Evolutionary conservation across 2,797 vertebrate genomes (phyloP), one percentile per base, ranked within the genome.

Genomic region (Eospalax fontanierii): DNA sequence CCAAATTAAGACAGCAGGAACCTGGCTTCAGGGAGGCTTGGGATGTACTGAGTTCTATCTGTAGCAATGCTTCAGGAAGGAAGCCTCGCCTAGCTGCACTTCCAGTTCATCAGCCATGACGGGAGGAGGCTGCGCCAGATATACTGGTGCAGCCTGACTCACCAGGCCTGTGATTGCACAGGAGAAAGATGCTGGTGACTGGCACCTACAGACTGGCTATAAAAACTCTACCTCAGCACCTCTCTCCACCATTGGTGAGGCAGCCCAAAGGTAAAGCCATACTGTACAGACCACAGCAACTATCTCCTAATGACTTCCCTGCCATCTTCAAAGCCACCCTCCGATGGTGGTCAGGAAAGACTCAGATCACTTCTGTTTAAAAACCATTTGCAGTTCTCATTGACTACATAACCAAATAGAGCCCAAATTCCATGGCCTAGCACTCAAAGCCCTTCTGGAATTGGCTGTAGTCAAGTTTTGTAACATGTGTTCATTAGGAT

Each of bases 361-460:
- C 38, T 91, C 54, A 89, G 80, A 87, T 71, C 35, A 61, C 46
- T 78, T 94, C 88, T 87, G 50, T 71, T 92, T 68, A 82, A 93
- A 95, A 82, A 70, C n/a, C 43, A 92, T 46, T 96, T 88, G 76
- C 46, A 68, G 70, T 91, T 86, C 46, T 95, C 82, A 93, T 35
- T 85, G 81, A 85, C 43, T n/a, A 9, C 22, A 91, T 80, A 89
- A 79, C 28, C 28, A 9, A 87, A 74, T 66, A 76, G 88, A 94
- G 57, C 50, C 76, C 46, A 95, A 81, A 78, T 83, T 70, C 40
- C 81, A 74, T 9, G 30, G n/a, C 68, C 38, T 89, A 24, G 89
- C 80, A 84, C 57, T 57, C 18, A 43, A 91, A 97, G 73, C 59
- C 74, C 75, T 84, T 93, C 66, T 68, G 87, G 85, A 81, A 91